phyloP scores from a whole-genome alignment of 2,888 invertebrate genomes.

The Drosophila merina region DNA sequence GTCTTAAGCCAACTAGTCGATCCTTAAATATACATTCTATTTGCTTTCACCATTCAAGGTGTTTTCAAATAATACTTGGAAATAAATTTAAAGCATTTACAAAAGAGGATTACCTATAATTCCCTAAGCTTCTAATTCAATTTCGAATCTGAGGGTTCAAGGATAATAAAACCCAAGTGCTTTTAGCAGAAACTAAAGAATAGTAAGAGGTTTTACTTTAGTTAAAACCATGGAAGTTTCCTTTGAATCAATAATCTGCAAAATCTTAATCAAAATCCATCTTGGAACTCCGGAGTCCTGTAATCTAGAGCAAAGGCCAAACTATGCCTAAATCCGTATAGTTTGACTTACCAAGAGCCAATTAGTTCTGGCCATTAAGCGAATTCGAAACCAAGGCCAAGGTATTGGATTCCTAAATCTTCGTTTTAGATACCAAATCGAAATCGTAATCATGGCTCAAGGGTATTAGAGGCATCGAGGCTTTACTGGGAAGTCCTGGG shows the following conservation, averaged over 20 bases:
- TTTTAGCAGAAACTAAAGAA: too few species aligned
- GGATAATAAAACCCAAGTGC: too few species aligned
- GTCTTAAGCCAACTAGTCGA: not conserved
- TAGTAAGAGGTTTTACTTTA: too few species aligned
- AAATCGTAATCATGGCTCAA: not conserved
- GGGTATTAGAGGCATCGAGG: slow-evolving; percentile 1
- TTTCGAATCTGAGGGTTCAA: too few species aligned
- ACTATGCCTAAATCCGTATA: not conserved
- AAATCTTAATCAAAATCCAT: not conserved
- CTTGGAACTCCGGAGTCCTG: not conserved
- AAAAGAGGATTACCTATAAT: too few species aligned
- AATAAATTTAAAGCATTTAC: too few species aligned
- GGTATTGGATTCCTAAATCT: not conserved
- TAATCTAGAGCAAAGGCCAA: not conserved
- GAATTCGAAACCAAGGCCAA: not conserved
- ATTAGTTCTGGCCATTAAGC: not conserved
- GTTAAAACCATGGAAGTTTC: too few species aligned
- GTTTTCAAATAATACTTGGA: too few species aligned
- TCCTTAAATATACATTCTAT: not conserved
- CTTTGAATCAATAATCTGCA: too few species aligned
- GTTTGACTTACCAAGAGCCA: not conserved
- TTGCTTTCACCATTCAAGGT: not conserved
- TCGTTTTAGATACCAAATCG: not conserved
- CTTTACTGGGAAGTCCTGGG: not conserved
- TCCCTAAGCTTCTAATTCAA: too few species aligned